Percentiles rank a stretch among this genome's conserved stretches.
Conservation (phyloP, 2,113 vertebrate species). For the Ciconia stormi region DNA sequence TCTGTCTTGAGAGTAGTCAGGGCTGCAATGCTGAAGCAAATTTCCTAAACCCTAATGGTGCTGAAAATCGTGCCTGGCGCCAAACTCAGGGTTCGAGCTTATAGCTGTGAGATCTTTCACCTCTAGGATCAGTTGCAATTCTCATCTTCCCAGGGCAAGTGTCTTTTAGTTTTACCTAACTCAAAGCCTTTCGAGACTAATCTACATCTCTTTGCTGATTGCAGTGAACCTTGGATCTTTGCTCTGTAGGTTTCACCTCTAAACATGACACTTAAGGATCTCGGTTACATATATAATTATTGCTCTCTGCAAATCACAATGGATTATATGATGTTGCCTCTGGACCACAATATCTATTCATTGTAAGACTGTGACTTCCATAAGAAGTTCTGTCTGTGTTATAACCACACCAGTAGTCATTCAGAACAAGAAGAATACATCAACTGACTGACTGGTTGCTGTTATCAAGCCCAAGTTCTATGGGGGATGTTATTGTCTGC, state of each 20-base stretch:
- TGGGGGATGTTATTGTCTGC: neutral
- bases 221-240: neutral
- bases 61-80: neutral
- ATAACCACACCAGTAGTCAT: neutral
- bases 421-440: neutral
- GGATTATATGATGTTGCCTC: neutral
- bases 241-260: neutral
- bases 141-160: neutral
- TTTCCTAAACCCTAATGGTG: neutral
- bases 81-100: fast-evolving
- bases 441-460: neutral
- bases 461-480: neutral
- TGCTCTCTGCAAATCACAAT: neutral
- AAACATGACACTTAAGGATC: neutral
- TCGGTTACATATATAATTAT: neutral
- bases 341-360: neutral
- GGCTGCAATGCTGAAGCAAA: neutral
- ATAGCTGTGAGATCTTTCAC: neutral
- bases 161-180: neutral
- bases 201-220: neutral
- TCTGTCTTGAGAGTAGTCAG: neutral
- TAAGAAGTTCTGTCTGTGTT: neutral
- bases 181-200: neutral
- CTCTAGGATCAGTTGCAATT: neutral
- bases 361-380: neutral